Conservation (phyloP, 2,797 vertebrate genomes). For the Pampus argenteus region DNA sequence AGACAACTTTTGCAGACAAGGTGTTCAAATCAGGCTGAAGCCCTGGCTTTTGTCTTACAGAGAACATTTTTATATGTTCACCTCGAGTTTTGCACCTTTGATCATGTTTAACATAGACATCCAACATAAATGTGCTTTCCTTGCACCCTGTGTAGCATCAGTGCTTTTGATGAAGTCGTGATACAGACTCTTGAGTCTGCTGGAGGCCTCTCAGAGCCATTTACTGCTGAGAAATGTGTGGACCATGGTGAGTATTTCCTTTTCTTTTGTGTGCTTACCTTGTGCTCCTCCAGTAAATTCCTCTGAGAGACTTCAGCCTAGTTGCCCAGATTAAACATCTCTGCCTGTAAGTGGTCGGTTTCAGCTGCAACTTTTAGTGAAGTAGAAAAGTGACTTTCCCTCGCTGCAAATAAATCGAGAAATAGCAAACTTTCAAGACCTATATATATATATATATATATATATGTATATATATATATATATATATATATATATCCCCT, state of each 20-base stretch:
- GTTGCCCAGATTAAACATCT: constrained; percentile 60
- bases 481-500: too few species aligned
- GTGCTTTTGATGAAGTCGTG: constrained; percentile 26
- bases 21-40: too few species aligned
- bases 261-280: constrained; percentile 48
- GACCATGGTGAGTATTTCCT: constrained; percentile 27
- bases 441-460: too few species aligned
- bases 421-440: not conserved
- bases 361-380: constrained; percentile 87
- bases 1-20: too few species aligned
- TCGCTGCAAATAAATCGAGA: constrained; percentile 62
- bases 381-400: constrained; percentile 82
- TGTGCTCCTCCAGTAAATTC: constrained; percentile 43
- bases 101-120: too few species aligned
- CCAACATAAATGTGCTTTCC: too few species aligned
- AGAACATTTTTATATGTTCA: too few species aligned
- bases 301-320: constrained; percentile 58
- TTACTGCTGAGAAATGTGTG: constrained; percentile 45
- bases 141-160: not conserved
- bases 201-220: constrained; percentile 29
- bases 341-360: constrained; percentile 79
- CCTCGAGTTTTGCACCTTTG: too few species aligned
- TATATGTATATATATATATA: too few species aligned
- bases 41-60: too few species aligned
- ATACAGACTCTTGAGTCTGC: constrained; percentile 35